Evolutionary conservation across 2,888 invertebrate species (phyloP), one percentile per base, ranked within the genome.

Genomic region (Myathropa florea): DNA sequence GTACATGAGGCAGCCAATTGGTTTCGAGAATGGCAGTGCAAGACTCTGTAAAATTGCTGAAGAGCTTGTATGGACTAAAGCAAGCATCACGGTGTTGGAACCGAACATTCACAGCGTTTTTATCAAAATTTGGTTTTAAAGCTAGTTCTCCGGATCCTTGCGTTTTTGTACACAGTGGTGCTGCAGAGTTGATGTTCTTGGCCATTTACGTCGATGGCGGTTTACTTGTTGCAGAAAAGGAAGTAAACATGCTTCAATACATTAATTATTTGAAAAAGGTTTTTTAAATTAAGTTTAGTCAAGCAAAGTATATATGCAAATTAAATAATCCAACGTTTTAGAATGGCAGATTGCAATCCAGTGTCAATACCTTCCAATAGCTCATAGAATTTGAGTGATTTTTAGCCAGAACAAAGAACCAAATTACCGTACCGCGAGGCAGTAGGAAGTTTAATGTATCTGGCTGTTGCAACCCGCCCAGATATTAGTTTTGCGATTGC

Each of bases 21-120:
- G 88, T 18, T 86, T 18, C 28, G 63, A 75, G 36, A 72, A 88
- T 64, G 73, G 83, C n/a, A 88, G 83, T 21, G 75, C 80, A 26
- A 63, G 55, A 26, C 89, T 89, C 7, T 88, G 88, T 67, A 75
- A 82, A n/a, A 26, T 60, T 90, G 3, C 67, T 83, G 9, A 89
- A 89, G 46, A 88, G 89, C 30, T 36, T 89, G 1, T 89, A 90
- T 76, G 89, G 89, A 0, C 28, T 90, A 1, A 90, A 90, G 67
- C 89, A 89, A 81, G 84, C 89, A 9, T 88, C 85, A 2, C 61
- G 86, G 23, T 77, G 72, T n/a, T 89, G 88, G 88, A 89, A 88
- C 30, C 18, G 79, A 59, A 83, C 71, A 60, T 89, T 90, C 39
- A 71, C 68, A 14, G 36, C 85, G 18, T 88, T 89, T 61, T 60